Evolutionary conservation across 37 sponge, comb jelly and placozoan genomes (phyloP), one percentile per base, ranked within the genome.

Genomic region (Beroe forskalii): DNA sequence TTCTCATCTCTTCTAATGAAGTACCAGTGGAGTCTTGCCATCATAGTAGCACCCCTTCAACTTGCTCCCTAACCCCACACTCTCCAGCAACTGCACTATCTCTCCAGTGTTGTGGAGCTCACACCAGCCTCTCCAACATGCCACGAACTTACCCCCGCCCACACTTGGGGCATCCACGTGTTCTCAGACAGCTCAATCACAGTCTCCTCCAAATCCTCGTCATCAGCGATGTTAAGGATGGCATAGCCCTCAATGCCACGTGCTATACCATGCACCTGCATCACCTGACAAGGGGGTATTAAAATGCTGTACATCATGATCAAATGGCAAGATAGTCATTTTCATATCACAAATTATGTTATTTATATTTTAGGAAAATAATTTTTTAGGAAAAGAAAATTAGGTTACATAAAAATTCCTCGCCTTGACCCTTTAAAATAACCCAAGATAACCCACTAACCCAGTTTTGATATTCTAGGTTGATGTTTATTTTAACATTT

Each of bases 131-230:
- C 86, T 80, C 86, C 86, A 80, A 23, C 40, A 32, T 27, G 38
- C 86, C 86, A 80, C 48, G 22, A 80, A 80, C 86, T 25, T 80
- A 0, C 86, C 86, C 86, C 86, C 14, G 86, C 86, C 86, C 86
- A 80, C 55, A 80, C 30, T 25, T 80, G 86, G 48, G 86, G 86
- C 86, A 80, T 80, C 86, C 86, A 80, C 14, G 86, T 80, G 86
- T 37, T 35, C 86, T 25, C 86, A 20, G 55, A 44, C 44, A 80
- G 44, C 55, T 44, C 55, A 44, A 80, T 80, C 37, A 35, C 20
- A 39, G 86, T 43, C 1, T 80, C 86, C 55, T 80, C 86, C 30
- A 80, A 38, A 12, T 80, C 86, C 86, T 80, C 86, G 30, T 80
- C 86, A 80, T 44, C 55, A 23, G 44, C 55, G 2, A 80, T 23